Evolutionary conservation across 2,113 vertebrate genomes (phyloP).

Genomic region (Daboia siamensis): DNA sequence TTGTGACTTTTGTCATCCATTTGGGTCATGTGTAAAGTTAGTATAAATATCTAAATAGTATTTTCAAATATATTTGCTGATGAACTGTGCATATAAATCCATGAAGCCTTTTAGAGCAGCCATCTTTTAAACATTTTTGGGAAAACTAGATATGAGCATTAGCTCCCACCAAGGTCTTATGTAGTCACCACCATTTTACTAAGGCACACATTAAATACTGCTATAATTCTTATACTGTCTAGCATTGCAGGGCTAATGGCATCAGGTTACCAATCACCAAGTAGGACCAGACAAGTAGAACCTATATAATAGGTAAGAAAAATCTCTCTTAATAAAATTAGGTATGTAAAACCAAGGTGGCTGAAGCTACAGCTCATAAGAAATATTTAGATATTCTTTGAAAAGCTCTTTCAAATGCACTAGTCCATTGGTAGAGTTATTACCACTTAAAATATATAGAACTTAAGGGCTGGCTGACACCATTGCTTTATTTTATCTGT

Average conservation of each 20-base stretch:
- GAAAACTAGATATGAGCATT: slow-evolving; percentile 43
- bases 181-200: slow-evolving; percentile 57
- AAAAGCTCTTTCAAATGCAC: background rate
- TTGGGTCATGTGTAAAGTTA: slow-evolving; percentile 44
- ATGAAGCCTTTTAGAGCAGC: slow-evolving; percentile 62
- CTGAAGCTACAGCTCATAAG: slow-evolving; percentile 42
- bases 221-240: slow-evolving; percentile 41
- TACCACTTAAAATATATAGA: background rate
- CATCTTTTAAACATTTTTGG: slow-evolving; percentile 38
- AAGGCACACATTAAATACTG: slow-evolving; percentile 63
- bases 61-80: slow-evolving; percentile 32
- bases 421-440: slow-evolving; percentile 6
- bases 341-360: slow-evolving; percentile 57
- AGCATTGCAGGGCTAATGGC: slow-evolving; percentile 43
- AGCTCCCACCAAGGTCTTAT: slow-evolving; percentile 50
- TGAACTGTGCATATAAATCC: slow-evolving; percentile 32
- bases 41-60: slow-evolving; percentile 41
- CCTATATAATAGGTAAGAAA: slow-evolving; percentile 69
- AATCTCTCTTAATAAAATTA: slow-evolving; percentile 61
- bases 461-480: background rate
- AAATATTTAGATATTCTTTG: slow-evolving; percentile 12
- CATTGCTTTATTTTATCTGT: background rate
- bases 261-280: slow-evolving; percentile 55
- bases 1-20: background rate
- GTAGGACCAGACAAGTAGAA: slow-evolving; percentile 45